Evolutionary conservation across 2,888 invertebrate genomes (phyloP).

Genomic region (Drosophila yooni): DNA sequence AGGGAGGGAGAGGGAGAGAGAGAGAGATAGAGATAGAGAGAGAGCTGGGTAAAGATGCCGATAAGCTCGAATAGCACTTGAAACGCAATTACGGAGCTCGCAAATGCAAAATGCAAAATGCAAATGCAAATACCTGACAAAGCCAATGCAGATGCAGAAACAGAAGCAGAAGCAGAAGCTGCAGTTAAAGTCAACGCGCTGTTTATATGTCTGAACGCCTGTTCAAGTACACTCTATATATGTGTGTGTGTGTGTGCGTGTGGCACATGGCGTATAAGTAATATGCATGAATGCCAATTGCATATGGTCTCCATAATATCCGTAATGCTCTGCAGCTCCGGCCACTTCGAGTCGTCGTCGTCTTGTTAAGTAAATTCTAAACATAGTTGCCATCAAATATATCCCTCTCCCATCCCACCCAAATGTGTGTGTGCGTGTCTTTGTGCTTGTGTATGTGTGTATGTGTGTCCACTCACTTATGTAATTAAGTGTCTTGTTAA

Average conservation of each 20-base stretch:
- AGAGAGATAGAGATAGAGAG: too few species aligned
- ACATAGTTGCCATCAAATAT: conserved; percentile 47
- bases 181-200: conserved; percentile 29
- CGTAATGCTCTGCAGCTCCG: conserved; percentile 46
- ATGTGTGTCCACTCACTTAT: conserved; percentile 67
- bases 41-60: conserved; percentile 41
- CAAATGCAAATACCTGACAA: conserved; percentile 62
- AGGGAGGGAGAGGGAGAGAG: neutral
- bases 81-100: conserved; percentile 75
- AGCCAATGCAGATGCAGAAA: conserved; percentile 38
- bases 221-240: conserved; percentile 41
- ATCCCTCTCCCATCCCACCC: neutral
- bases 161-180: conserved; percentile 18
- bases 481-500: conserved; percentile 77
- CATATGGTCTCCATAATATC: conserved; percentile 63
- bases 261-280: conserved; percentile 66
- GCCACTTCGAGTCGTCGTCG: conserved; percentile 42
- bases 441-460: conserved; percentile 8
- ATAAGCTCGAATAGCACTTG: conserved; percentile 73
- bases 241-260: conserved; percentile 8
- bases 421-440: neutral
- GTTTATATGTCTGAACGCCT: conserved; percentile 61
- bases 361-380: conserved; percentile 60
- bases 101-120: conserved; percentile 70
- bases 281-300: conserved; percentile 62